phyloP scores from a whole-genome alignment of 2,113 vertebrate species.

The Oceanodroma tethys region DNA sequence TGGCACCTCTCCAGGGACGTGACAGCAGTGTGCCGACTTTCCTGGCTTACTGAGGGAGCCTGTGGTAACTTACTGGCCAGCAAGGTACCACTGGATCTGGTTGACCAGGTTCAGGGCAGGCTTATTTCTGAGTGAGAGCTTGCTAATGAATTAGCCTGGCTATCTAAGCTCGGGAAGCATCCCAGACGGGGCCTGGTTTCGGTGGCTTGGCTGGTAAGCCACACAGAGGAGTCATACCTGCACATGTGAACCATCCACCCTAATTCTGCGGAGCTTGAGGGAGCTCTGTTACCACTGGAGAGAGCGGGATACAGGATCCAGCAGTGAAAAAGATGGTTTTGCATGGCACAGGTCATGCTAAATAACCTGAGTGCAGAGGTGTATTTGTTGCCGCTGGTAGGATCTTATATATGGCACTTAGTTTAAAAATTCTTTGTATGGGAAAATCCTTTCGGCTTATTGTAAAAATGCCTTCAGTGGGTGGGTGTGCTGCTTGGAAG shows the following conservation, averaged over 20 bases:
- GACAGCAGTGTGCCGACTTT: neutral
- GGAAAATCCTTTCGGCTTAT: neutral
- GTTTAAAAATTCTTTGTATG: neutral
- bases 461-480: neutral
- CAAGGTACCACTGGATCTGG: neutral
- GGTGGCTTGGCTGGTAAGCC: neutral
- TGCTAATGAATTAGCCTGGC: neutral
- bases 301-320: fast-evolving
- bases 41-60: neutral
- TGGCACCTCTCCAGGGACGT: fast-evolving
- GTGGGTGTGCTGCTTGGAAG: neutral
- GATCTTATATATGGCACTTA: neutral
- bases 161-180: neutral
- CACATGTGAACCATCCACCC: neutral
- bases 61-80: neutral
- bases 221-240: neutral
- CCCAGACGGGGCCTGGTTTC: neutral
- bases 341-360: neutral
- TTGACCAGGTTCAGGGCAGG: neutral
- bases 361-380: neutral
- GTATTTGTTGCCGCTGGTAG: neutral
- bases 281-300: neutral
- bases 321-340: neutral
- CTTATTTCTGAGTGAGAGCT: neutral
- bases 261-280: neutral